A percentile compares a stretch with the other conserved stretches of the same genome.
These are phyloP conservation scores for Scolanthus callimorphus DNA, from an alignment of 92 coral and sea anemone species.

Conservation along the genomic window DNA sequence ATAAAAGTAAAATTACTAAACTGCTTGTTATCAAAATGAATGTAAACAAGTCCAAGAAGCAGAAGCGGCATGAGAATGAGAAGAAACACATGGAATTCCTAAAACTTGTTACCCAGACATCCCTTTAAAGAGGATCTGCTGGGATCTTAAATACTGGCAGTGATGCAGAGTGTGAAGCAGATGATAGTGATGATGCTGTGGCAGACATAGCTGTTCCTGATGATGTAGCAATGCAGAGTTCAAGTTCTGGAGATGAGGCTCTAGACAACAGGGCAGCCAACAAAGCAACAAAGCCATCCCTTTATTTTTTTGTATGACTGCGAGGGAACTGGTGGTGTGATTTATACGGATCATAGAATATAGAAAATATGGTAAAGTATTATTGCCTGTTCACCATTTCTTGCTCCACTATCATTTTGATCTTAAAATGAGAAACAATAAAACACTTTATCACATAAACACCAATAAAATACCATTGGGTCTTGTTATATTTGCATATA, in stretches of 20 bases:
- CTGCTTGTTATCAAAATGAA: conserved; percentile 1
- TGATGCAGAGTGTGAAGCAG: not conserved
- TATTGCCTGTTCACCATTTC: no score
- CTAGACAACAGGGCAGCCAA: not conserved
- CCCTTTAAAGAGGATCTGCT: not conserved
- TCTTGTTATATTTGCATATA: no score
- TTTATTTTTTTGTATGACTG: no score
- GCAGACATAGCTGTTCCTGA: not conserved
- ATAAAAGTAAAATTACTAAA: no score
- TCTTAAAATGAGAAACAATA: not conserved
- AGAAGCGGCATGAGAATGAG: conserved; percentile 19
- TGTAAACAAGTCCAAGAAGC: conserved; percentile 17
- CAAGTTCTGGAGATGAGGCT: conserved; percentile 1
- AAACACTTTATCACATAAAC: no score
- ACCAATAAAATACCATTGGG: no score
- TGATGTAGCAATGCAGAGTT: not conserved
- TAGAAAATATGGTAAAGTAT: conserved; percentile 17
- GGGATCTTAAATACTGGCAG: no score
- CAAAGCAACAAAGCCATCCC: conserved; percentile 6
- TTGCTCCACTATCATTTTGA: not conserved
- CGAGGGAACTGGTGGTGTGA: conserved; percentile 23
- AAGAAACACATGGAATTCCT: conserved; percentile 21
- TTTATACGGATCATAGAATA: conserved; percentile 42
- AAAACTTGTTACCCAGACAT: conserved; percentile 16
- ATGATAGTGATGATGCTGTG: not conserved